Base-by-base conservation (phyloP, 2,113 vertebrate species). In the Hylia prasina region DNA sequence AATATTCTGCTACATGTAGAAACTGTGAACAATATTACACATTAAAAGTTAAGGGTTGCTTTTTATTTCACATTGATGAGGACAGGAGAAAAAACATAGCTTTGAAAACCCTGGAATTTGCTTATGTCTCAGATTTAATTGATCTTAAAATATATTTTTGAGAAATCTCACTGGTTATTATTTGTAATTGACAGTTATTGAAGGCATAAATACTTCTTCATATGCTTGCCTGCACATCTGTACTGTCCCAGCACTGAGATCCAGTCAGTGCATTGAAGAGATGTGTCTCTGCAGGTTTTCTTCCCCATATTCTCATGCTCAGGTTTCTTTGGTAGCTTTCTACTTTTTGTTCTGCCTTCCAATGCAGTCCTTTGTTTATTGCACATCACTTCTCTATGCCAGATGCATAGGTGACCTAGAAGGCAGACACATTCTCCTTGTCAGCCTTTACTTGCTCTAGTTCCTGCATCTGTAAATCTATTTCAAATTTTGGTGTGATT, bases 241-340 rank as follows among this genome's bases (percentile, higher is more conserved):
- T 35, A 35, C 27, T 71, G 11, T 7, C 18, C 16, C 47, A 39
- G 58, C 10, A 20, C 35, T 57, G 37, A 78, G 4, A 8, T 63
- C 20, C 20, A 33, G 30, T 21, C 35, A 45, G 20, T 79, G 22
- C 27, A 63, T 10, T 75, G 33, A 31, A 47, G 33, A 73, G 11
- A 9, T 45, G 16, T 27, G 7, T 10, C 10, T 75, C 66, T 9
- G 6, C 25, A 33, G 20, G 7, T 45, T 82, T 91, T 75, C 42
- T 61, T 57, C 9, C 7, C 10, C 13, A 7, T 7, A 7, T 51
- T 70, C 11, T 75, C 17, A 45, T 0, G 0, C 11, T 87, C 7
- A 7, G 7, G 15, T 69, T 81, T 39, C n/a, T 72, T 48, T 19
- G 4, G 35, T 33, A 86, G 15, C 11, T 64, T 77, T 37, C 37